These are phyloP conservation scores for Guaruba guarouba DNA, from an alignment of 2,113 vertebrate genomes.

Conservation along the genomic window DNA sequence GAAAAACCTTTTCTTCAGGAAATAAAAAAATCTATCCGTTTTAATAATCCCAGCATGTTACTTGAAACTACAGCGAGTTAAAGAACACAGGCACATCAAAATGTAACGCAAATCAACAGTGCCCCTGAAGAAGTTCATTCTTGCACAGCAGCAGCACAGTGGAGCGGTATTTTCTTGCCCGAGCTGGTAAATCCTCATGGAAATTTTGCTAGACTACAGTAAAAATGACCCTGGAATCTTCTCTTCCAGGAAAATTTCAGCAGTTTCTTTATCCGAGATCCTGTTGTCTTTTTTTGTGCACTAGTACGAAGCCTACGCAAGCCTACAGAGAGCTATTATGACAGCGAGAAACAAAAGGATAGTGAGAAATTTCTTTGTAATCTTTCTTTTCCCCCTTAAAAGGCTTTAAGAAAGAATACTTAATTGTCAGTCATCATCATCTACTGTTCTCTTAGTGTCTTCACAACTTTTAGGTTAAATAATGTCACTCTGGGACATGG, in stretches of 20 bases:
- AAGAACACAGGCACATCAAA: neutral
- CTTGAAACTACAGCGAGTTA: neutral
- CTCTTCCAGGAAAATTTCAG: conserved; percentile 1
- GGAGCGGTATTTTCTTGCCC: neutral
- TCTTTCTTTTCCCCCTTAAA: neutral
- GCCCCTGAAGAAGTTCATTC: neutral
- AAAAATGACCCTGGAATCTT: neutral
- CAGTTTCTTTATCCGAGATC: neutral
- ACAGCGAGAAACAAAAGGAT: conserved; percentile 62
- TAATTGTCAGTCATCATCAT: conserved; percentile 49
- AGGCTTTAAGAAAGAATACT: conserved; percentile 43
- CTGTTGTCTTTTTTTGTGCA: neutral
- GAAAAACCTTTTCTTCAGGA: neutral
- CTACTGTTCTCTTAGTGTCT: conserved; percentile 32
- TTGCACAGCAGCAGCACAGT: neutral
- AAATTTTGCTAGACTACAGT: neutral
- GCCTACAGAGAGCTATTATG: conserved; percentile 53
- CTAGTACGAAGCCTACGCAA: conserved; percentile 50
- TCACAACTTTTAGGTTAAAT: conserved; percentile 31
- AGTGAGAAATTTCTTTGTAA: neutral
- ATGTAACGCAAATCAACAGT: neutral
- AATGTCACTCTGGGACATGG: conserved; percentile 34
- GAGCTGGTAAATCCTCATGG: neutral
- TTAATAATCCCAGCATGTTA: neutral
- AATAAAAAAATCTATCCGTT: neutral